Conservation (phyloP, 2,888 invertebrate species). For the Tinea semifulvella region DNA sequence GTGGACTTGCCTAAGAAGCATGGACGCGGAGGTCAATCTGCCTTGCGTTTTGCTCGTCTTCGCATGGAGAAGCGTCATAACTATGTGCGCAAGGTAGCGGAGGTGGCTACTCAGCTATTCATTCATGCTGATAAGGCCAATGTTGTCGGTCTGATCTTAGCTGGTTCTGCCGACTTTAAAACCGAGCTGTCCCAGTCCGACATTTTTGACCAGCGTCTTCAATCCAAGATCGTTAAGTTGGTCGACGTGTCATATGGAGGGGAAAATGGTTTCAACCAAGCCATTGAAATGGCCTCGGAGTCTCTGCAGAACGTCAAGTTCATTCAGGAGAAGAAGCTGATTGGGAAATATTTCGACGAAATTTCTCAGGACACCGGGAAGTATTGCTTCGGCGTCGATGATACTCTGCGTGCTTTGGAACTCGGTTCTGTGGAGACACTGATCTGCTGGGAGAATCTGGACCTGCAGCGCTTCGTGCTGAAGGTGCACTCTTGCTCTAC, state of each 20-base stretch:
- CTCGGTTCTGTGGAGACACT: slow-evolving; percentile 97
- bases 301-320: slow-evolving; percentile 99
- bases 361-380: slow-evolving; percentile 96
- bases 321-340: slow-evolving; percentile 99
- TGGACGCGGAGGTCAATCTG: slow-evolving; percentile 99
- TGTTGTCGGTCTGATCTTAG: slow-evolving; percentile 95
- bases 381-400: slow-evolving; percentile 99
- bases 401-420: slow-evolving; percentile 95
- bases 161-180: slow-evolving; percentile 99
- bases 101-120: slow-evolving; percentile 90
- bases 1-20: slow-evolving; percentile 99
- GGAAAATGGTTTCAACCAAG: slow-evolving; percentile 99
- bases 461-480: slow-evolving; percentile 95
- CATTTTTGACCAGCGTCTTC: slow-evolving; percentile 99
- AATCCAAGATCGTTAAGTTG: slow-evolving; percentile 97
- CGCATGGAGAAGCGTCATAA: slow-evolving; percentile 99
- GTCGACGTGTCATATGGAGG: slow-evolving; percentile 99
- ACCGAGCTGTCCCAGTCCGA: slow-evolving; percentile 99
- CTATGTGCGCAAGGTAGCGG: slow-evolving; percentile 94
- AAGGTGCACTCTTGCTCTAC: slow-evolving; percentile 87
- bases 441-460: slow-evolving; percentile 99
- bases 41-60: slow-evolving; percentile 97
- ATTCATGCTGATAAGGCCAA: slow-evolving; percentile 98
- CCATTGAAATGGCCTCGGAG: slow-evolving; percentile 98
- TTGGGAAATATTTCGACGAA: slow-evolving; percentile 85